Evolutionary conservation across 2,888 invertebrate species (phyloP), one percentile per base, ranked within the genome.

Genomic region (Philaethria dido): DNA sequence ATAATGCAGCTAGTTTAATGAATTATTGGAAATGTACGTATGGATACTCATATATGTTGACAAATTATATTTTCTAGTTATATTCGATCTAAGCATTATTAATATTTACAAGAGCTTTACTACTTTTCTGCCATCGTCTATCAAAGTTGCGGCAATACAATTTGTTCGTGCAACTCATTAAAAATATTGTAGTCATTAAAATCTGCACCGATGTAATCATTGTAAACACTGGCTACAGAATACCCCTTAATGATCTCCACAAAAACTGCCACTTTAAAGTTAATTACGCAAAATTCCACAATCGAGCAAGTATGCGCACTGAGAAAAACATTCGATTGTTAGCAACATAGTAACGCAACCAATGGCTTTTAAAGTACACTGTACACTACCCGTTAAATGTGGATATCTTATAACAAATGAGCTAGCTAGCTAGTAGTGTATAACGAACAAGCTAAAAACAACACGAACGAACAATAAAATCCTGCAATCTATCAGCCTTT

Each of bases 231-330:
- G 64, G 57, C 67, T 72, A 73, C 77, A 74, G 75, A 78, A 77
- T 80, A 79, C 79, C 77, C 77, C 78, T 80, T 81, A 83, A 81
- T 84, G 83, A 84, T 83, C 80, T 79, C 75, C 69, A 84, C 85
- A 88, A 88, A 87, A 90, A 89, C 84, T 87, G 84, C 87, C 86
- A 88, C 86, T 85, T 81, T 80, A 72, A 78, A 82, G 79, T 84
- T 88, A 89, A 92, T 91, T 87, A 87, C 83, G 87, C 83, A 84
- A 91, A 87, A 92, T 90, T 89, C 89, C 90, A 78, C 85, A 85
- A 80, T 80, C 76, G 74, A 75, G 83, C 82, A 81, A 80, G 78
- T 77, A 74, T 78, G 78, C 64, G n/a, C 22, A 73, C 73, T 73
- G 67, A 74, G 73, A 71, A 68, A 65, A 65, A 71, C 73, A 79